A percentile compares a stretch with the other conserved stretches of the same genome.
phyloP scores from a whole-genome alignment of 2,888 invertebrate genomes.

The Sympetrum striolatum region DNA sequence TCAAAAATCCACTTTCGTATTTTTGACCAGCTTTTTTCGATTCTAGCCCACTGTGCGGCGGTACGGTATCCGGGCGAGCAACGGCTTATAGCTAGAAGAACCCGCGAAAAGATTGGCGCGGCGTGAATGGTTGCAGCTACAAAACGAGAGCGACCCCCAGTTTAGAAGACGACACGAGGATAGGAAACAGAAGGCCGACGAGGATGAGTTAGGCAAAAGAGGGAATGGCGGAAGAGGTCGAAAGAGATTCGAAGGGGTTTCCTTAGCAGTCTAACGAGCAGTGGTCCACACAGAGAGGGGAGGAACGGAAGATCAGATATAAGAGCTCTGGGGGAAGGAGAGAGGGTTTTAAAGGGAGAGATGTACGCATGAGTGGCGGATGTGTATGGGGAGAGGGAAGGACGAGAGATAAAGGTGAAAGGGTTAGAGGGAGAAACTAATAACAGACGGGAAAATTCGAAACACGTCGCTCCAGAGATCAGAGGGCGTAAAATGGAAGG shows the following conservation, averaged over 20 bases:
- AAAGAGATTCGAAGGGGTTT: background rate
- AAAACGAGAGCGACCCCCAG: background rate
- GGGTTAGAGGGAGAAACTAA: background rate
- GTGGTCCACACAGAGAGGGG: background rate
- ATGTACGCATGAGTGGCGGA: background rate
- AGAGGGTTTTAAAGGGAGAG: background rate
- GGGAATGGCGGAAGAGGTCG: background rate
- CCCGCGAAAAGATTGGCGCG: no score
- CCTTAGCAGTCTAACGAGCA: background rate
- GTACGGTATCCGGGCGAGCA: background rate
- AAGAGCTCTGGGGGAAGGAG: background rate
- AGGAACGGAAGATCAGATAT: background rate
- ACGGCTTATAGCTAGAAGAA: no score
- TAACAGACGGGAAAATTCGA: slow-evolving; percentile 42
- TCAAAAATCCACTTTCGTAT: no score
- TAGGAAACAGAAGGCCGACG: background rate
- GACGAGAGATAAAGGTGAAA: background rate
- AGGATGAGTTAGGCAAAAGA: no score
- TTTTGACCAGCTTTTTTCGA: no score
- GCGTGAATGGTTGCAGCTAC: no score
- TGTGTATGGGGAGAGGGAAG: background rate
- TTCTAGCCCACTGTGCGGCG: no score
- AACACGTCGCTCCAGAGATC: slow-evolving; percentile 38
- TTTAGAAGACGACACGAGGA: background rate
- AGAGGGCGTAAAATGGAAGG: slow-evolving; percentile 30